These are phyloP conservation scores for Pseudobourletiella spinata DNA, from an alignment of 1,140 invertebrate species.

Conservation along the genomic window DNA sequence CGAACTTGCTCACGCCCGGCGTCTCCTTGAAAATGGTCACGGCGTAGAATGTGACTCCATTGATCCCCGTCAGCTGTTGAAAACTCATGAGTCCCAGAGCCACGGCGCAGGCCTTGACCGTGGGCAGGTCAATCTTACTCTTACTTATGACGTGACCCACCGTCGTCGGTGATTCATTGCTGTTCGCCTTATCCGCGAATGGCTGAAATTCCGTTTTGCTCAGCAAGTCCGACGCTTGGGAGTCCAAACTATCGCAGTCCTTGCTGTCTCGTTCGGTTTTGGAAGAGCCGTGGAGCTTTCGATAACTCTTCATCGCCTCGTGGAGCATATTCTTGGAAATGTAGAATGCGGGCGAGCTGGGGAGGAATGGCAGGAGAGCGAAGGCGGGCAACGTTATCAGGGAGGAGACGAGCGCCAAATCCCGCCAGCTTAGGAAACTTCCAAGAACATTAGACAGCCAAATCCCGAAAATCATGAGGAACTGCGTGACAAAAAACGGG, in stretches of 20 bases:
- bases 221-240: not conserved
- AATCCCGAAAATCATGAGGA: conserved; percentile 29
- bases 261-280: not conserved
- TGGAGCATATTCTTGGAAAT: not conserved
- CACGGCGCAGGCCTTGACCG: conserved; percentile 12
- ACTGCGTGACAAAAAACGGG: conserved; percentile 4
- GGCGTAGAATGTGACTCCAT: conserved; percentile 28
- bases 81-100: conserved; percentile 23
- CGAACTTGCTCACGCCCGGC: not conserved
- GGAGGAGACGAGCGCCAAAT: conserved; percentile 7
- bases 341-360: conserved; percentile 18
- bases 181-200: not conserved
- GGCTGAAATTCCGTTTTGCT: not conserved
- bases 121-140: not conserved
- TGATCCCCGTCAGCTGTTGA: conserved; percentile 30
- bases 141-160: too few relatives aligned
- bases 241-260: not conserved
- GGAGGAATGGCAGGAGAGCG: conserved; percentile 6
- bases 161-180: too few relatives aligned
- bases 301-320: not conserved
- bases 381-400: conserved; percentile 3
- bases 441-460: conserved; percentile 19
- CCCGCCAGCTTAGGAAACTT: conserved; percentile 18
- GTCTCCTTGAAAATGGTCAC: conserved; percentile 25
- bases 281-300: not conserved